phyloP scores from a whole-genome alignment of 2,113 vertebrate species.

The Glaucomys volans region DNA sequence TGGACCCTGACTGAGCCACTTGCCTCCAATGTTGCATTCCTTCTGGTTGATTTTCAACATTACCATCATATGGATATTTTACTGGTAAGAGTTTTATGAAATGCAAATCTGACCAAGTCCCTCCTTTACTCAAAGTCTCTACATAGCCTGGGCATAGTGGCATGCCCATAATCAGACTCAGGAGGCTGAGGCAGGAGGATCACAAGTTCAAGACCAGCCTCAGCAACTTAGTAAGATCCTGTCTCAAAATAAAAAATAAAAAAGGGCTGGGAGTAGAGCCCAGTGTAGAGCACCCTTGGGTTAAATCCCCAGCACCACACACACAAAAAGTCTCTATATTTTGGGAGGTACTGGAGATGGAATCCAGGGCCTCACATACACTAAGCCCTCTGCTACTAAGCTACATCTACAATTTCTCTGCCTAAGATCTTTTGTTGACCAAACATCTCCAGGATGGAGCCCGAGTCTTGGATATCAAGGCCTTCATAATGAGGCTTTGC shows the following conservation, averaged over 20 bases:
- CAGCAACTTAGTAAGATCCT: too few relatives aligned
- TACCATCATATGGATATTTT: neutral
- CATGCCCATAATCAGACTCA: too few relatives aligned
- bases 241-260: too few relatives aligned
- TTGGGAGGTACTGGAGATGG: neutral
- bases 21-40: neutral
- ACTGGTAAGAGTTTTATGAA: constrained; percentile 18
- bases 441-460: neutral
- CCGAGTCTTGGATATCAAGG: neutral
- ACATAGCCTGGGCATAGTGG: too few relatives aligned
- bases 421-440: neutral
- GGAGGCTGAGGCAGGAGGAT: too few relatives aligned
- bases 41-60: neutral
- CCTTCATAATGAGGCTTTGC: neutral
- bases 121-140: neutral
- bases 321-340: neutral
- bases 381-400: neutral
- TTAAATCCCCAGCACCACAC: too few relatives aligned
- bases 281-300: too few relatives aligned
- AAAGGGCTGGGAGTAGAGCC: too few relatives aligned
- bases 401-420: neutral
- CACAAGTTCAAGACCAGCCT: too few relatives aligned
- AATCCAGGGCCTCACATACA: neutral
- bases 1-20: neutral
- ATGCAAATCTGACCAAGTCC: neutral